Percentiles rank a stretch among this genome's conserved stretches.
Conservation (phyloP, 2,888 invertebrate species). For the Parthenolecanium corni region DNA sequence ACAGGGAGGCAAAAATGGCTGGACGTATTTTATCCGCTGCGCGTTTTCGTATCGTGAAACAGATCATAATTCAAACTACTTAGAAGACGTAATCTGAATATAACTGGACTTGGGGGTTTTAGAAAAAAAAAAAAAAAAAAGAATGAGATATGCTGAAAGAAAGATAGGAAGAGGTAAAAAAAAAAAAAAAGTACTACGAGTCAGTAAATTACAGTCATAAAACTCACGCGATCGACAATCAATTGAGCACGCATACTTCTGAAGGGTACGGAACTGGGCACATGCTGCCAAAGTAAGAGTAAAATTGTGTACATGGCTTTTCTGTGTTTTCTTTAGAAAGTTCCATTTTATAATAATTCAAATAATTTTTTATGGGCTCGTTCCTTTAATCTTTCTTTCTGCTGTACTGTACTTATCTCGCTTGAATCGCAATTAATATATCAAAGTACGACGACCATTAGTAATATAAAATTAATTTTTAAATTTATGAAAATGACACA, state of each 20-base stretch:
- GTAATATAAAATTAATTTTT: background rate
- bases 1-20: background rate
- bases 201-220: slow-evolving; percentile 20
- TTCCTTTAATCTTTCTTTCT: no score
- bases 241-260: slow-evolving; percentile 19
- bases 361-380: no score
- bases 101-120: slow-evolving; percentile 16
- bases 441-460: no score
- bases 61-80: slow-evolving; percentile 24
- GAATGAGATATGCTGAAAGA: background rate
- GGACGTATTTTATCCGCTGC: slow-evolving; percentile 1
- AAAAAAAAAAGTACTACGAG: slow-evolving; percentile 8
- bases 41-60: slow-evolving; percentile 8
- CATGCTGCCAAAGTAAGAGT: slow-evolving; percentile 13
- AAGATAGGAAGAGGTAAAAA: background rate
- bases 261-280: slow-evolving; percentile 1
- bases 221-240: slow-evolving; percentile 24
- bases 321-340: slow-evolving; percentile 20
- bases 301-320: slow-evolving; percentile 9
- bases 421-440: no score
- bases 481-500: background rate
- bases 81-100: slow-evolving; percentile 14
- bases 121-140: background rate
- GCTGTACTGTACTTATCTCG: no score
- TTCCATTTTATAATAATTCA: background rate